Evolutionary conservation across 2,797 vertebrate genomes (phyloP), one percentile per base, ranked within the genome.

Genomic region (Morus bassanus): DNA sequence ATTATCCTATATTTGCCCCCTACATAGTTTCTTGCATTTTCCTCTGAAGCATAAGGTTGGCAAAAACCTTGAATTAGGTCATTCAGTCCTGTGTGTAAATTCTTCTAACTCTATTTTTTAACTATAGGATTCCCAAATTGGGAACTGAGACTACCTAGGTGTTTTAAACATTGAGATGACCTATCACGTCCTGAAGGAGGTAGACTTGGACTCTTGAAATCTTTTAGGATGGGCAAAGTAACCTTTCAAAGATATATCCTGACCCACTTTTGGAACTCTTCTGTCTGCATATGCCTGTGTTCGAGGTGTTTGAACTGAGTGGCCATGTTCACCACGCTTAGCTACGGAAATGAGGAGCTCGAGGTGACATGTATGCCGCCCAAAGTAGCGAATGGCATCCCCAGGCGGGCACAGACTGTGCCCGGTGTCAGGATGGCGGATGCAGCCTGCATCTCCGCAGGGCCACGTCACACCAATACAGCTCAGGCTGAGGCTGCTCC

Each of bases 321-420:
- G 19, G 22, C 13, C 60, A 13, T 6, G 45, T 39, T 75, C 37
- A 67, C 12, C 21, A 17, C 7, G 18, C 11, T 64, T 25, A 25
- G 12, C 59, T 69, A 45, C 37, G 53, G 69, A 50, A 65, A 56
- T 25, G 45, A 65, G 53, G 17, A 81, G 51, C 39, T 16, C 2
- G 0, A 28, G n/a, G 64, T 14, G 30, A 28, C 7, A 4, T 1
- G 9, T 11, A 9, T 0, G 0, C 25, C 7, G 12, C 37, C 61
- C 19, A 4, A 54, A 64, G 56, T 0, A 27, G 35, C 3, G 16
- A 61, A 31, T 0, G 2, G 24, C 51, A 54, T 35, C 19, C 35
- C 17, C 25, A 3, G 13, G 35, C 27, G 27, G 24, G 41, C 46
- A 39, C 3, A 37, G 25, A 3, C 10, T 3, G 37, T 46, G 70